A percentile compares a stretch with the other conserved stretches of the same genome.
Conservation (phyloP, 2,113 vertebrate genomes). For the Hepsetus odoe region DNA sequence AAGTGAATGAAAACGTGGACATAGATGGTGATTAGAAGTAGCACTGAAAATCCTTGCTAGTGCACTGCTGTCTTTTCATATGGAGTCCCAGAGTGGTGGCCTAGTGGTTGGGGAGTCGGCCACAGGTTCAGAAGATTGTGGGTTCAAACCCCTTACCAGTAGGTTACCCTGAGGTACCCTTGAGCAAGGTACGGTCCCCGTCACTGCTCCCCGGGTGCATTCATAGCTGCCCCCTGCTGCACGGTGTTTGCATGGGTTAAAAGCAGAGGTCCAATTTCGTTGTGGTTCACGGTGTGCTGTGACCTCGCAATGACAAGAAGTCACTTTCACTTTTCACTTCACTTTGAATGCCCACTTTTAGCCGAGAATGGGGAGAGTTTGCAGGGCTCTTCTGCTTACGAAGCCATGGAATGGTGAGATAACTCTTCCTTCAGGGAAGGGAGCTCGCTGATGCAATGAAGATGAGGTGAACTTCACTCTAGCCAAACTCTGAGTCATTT, state of each 20-base stretch:
- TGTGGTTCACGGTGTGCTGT: no score
- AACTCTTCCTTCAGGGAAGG: constrained; percentile 34
- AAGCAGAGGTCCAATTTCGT: no score
- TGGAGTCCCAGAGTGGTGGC: constrained; percentile 14
- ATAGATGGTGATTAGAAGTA: not conserved
- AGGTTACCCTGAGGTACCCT: no score
- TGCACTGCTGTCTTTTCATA: not conserved
- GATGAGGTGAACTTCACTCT: constrained; percentile 33
- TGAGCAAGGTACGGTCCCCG: no score
- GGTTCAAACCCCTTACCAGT: no score
- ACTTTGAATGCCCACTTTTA: constrained; percentile 19
- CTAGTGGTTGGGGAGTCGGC: no score
- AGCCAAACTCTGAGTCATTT: constrained; percentile 33
- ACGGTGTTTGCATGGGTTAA: no score
- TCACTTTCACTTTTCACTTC: no score
- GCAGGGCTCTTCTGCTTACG: constrained; percentile 1
- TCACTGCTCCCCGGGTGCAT: no score
- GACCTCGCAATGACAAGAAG: no score
- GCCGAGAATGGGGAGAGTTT: not conserved
- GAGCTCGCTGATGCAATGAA: constrained; percentile 36
- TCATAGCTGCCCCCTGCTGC: no score
- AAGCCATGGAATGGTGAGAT: constrained; percentile 33
- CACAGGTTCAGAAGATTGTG: no score
- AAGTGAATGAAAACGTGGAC: not conserved
- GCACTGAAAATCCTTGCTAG: not conserved